A percentile compares a stretch with the other conserved stretches of the same genome.
Conservation (phyloP, 2,888 invertebrate genomes). For the Lordiphosa fenestrarum region DNA sequence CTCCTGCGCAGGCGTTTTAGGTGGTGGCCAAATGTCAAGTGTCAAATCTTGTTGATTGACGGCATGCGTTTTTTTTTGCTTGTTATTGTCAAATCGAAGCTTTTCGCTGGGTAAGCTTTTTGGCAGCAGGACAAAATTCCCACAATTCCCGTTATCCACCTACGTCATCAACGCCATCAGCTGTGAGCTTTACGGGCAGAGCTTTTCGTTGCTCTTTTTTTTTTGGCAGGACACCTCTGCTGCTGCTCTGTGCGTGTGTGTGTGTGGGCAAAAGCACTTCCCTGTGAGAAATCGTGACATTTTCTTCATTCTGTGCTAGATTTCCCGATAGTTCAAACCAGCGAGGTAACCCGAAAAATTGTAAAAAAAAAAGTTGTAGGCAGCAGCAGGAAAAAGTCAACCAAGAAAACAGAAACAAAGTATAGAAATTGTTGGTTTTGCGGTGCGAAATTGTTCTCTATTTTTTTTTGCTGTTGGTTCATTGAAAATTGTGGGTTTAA, state of each 20-base stretch:
- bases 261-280: constrained; percentile 56
- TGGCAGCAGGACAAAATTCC: constrained; percentile 1
- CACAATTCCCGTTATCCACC: background rate
- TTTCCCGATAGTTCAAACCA: constrained; percentile 77
- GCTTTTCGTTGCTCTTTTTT: constrained; percentile 3
- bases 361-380: constrained; percentile 17
- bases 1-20: background rate
- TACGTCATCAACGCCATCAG: constrained; percentile 29
- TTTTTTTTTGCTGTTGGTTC: too few relatives aligned
- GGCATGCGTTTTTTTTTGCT: background rate
- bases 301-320: constrained; percentile 77
- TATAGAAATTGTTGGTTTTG: constrained; percentile 2
- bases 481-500: constrained; percentile 1
- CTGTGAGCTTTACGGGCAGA: constrained; percentile 30
- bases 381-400: constrained; percentile 14
- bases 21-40: constrained; percentile 54
- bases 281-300: constrained; percentile 55
- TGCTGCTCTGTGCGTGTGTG: constrained; percentile 26
- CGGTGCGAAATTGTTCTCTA: background rate
- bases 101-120: constrained; percentile 1
- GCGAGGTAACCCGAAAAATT: constrained; percentile 44
- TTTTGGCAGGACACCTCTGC: constrained; percentile 13
- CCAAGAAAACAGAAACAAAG: constrained; percentile 10
- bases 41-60: constrained; percentile 35
- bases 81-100: constrained; percentile 3